These are phyloP conservation scores for Popillia japonica DNA, from an alignment of 1,140 invertebrate species.

Conservation along the genomic window DNA sequence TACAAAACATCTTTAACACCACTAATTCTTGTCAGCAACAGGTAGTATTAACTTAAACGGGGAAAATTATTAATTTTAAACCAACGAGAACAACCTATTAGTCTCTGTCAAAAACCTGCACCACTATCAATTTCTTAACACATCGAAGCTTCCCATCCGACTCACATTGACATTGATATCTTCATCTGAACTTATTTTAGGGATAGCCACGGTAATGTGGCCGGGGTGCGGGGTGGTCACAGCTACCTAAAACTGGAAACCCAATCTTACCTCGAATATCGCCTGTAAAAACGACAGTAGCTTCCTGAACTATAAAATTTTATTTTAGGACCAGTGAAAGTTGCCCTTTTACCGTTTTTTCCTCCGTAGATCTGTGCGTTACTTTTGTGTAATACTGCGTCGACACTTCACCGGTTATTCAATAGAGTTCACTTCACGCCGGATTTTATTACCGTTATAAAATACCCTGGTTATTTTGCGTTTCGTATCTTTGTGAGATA, in stretches of 20 bases:
- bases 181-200: background rate
- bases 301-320: constrained; percentile 1
- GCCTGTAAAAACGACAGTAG: constrained; percentile 19
- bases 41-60: background rate
- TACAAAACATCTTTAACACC: background rate
- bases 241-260: background rate
- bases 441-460: constrained; percentile 7
- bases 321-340: constrained; percentile 5
- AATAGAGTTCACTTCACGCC: background rate
- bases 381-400: background rate
- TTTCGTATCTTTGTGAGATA: background rate
- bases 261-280: background rate
- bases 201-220: background rate
- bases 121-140: background rate
- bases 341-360: background rate
- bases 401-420: background rate
- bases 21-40: background rate
- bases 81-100: background rate
- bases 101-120: background rate
- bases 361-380: background rate
- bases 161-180: constrained; percentile 20
- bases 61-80: constrained; percentile 11
- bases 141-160: background rate
- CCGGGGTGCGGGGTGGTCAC: background rate
- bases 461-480: background rate